phyloP scores from a whole-genome alignment of 2,113 vertebrate species.

The Oplegnathus fasciatus region DNA sequence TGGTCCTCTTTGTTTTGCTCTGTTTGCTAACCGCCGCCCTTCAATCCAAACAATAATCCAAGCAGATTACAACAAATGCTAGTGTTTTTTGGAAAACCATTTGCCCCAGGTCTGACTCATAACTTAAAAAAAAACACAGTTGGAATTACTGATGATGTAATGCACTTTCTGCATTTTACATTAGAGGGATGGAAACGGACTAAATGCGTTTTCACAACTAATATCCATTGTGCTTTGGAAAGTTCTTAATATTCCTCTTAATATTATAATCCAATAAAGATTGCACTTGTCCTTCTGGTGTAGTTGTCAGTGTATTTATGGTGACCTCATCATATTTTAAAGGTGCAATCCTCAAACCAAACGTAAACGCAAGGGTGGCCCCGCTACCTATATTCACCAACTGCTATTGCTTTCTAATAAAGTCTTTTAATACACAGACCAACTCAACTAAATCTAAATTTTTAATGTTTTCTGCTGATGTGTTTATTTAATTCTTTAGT shows the following conservation, averaged over 20 bases:
- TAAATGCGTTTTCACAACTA: background rate
- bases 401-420: background rate
- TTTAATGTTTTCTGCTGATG: background rate
- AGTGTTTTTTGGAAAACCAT: background rate
- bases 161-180: background rate
- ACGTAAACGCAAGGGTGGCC: too few relatives aligned
- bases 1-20: slow-evolving; percentile 15
- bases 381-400: background rate
- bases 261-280: background rate
- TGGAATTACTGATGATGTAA: slow-evolving; percentile 47
- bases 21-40: background rate
- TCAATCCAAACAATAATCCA: slow-evolving; percentile 53
- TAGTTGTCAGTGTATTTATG: background rate
- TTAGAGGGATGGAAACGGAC: background rate
- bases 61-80: slow-evolving; percentile 44
- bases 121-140: background rate
- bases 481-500: background rate
- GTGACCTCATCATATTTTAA: background rate
- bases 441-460: background rate
- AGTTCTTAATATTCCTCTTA: background rate
- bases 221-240: background rate
- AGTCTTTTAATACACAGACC: too few relatives aligned
- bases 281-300: background rate
- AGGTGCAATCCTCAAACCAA: background rate
- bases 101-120: slow-evolving; percentile 18